Evolutionary conservation across 2,113 vertebrate genomes (phyloP).

Genomic region (Cyphomyrus discorhynchus): DNA sequence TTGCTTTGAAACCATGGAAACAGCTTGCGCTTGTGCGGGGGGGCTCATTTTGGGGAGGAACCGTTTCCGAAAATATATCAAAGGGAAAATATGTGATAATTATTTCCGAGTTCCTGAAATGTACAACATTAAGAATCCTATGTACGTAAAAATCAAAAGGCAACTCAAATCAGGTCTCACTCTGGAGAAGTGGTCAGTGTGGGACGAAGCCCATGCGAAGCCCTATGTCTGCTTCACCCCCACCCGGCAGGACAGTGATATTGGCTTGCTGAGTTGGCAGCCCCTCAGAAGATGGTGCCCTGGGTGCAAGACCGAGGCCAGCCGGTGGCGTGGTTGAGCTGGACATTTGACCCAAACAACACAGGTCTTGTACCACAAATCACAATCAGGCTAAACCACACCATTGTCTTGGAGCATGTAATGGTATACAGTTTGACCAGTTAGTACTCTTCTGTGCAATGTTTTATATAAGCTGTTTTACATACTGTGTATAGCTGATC

Average conservation of each 20-base stretch:
- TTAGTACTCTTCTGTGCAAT: not conserved
- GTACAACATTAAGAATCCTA: not conserved
- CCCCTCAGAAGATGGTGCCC: not conserved
- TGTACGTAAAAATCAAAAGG: not conserved
- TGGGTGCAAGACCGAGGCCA: not conserved
- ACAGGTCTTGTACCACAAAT: not conserved
- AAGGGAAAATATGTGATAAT: not conserved
- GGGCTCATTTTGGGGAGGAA: not conserved
- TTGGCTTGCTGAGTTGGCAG: not conserved
- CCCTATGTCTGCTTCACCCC: not conserved
- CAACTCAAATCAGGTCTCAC: not conserved
- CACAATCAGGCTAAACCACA: not conserved
- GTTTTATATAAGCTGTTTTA: not conserved
- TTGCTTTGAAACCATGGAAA: not conserved
- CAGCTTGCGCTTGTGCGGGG: not conserved
- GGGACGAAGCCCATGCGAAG: not conserved
- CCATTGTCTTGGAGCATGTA: not conserved
- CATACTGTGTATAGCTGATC: not conserved
- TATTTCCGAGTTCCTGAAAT: not conserved
- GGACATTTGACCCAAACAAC: not conserved
- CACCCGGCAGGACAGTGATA: not conserved
- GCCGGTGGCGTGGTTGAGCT: not conserved
- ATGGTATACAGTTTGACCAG: not conserved
- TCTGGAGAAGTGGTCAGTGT: not conserved
- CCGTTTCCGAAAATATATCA: not conserved